phyloP scores from a whole-genome alignment of 2,113 vertebrate species.

The Corythornis madagascariensis region DNA sequence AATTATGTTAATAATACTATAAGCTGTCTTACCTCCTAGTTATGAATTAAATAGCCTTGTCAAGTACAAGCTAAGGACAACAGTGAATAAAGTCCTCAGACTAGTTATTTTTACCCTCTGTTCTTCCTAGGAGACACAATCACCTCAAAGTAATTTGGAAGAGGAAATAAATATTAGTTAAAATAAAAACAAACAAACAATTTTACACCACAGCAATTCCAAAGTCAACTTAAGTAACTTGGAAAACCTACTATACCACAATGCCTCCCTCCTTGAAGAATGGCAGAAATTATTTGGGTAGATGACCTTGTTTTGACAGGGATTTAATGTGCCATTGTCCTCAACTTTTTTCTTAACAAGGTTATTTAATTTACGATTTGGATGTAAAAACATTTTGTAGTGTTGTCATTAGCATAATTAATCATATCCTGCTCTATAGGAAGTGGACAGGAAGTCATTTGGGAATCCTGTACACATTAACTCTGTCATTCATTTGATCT shows the following conservation, averaged over 20 bases:
- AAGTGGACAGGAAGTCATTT: neutral
- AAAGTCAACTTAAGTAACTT: neutral
- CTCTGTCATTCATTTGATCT: neutral
- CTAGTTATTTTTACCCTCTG: neutral
- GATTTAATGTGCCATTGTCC: neutral
- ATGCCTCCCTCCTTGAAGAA: neutral
- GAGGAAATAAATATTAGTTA: neutral
- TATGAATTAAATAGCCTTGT: neutral
- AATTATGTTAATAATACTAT: neutral
- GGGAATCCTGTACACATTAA: neutral
- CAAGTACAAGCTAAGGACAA: neutral
- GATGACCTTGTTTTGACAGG: neutral
- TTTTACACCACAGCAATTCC: neutral
- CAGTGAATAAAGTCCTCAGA: neutral
- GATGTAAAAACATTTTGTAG: neutral
- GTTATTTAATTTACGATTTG: conserved; percentile 4
- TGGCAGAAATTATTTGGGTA: neutral
- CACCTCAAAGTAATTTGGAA: neutral
- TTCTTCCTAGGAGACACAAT: neutral
- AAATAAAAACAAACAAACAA: neutral
- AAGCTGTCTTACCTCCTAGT: neutral
- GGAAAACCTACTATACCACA: neutral
- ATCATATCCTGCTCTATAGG: neutral
- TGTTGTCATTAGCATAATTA: neutral
- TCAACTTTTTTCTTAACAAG: neutral